Percentiles rank a stretch among this genome's conserved stretches.
These are phyloP conservation scores for Drosophila sproati DNA, from an alignment of 1,140 invertebrate species.

Conservation along the genomic window DNA sequence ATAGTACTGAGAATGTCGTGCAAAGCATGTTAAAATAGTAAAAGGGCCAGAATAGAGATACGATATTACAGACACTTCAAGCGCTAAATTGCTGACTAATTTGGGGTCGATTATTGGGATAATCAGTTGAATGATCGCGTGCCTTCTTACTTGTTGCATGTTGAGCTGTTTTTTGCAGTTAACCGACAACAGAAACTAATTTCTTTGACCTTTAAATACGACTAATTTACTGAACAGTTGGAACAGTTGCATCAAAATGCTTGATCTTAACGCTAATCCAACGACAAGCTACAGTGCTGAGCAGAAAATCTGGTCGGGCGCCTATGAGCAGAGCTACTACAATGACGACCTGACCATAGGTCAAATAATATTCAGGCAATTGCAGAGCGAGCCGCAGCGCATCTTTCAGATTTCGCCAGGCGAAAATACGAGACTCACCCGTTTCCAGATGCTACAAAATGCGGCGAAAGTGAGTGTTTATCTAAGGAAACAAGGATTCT, in stretches of 20 bases:
- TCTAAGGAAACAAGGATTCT: constrained; percentile 45
- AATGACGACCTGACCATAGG: constrained; percentile 66
- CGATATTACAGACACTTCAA: constrained; percentile 32
- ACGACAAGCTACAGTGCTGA: constrained; percentile 49
- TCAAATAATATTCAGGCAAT: constrained; percentile 61
- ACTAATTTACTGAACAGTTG: background rate
- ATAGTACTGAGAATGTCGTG: constrained; percentile 1
- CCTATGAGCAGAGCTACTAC: constrained; percentile 49
- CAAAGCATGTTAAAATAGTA: background rate
- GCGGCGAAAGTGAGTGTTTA: constrained; percentile 58
- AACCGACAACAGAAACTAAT: constrained; percentile 15
- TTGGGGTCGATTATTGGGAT: constrained; percentile 33
- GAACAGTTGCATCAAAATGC: constrained; percentile 63
- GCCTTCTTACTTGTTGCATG: constrained; percentile 17
- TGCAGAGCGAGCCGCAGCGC: constrained; percentile 61
- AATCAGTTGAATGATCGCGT: constrained; percentile 42
- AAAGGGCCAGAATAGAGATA: background rate
- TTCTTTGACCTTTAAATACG: constrained; percentile 63
- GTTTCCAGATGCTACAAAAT: constrained; percentile 59
- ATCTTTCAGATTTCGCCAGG: constrained; percentile 71
- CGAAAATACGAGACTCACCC: constrained; percentile 70
- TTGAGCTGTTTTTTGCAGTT: constrained; percentile 3
- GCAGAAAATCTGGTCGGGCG: constrained; percentile 58
- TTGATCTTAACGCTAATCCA: constrained; percentile 52
- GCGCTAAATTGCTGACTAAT: constrained; percentile 49